A percentile compares a stretch with the other conserved stretches of the same genome.
Conservation (phyloP, 2,797 vertebrate genomes). For the Xyrichtys novacula region DNA sequence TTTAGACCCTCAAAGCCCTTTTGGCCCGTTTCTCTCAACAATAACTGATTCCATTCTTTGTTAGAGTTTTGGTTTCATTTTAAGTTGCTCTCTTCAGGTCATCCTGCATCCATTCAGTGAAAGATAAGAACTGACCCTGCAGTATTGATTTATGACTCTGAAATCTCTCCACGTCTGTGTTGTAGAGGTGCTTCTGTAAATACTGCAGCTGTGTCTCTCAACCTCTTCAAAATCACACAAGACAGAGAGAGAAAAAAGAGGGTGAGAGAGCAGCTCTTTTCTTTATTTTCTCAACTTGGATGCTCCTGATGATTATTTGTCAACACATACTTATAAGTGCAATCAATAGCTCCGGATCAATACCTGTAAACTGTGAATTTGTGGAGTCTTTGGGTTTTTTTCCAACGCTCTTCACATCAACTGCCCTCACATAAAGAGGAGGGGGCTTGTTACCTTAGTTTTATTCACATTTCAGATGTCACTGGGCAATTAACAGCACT, state of each 20-base stretch:
- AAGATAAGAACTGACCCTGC: conserved; percentile 1
- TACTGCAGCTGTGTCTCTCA: neutral
- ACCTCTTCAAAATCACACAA: neutral
- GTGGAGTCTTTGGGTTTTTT: conserved; percentile 3
- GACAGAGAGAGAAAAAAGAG: neutral
- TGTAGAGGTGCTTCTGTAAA: neutral
- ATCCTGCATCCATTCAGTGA: conserved; percentile 6
- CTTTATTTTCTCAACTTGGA: neutral
- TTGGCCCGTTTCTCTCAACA: neutral
- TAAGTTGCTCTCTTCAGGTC: neutral
- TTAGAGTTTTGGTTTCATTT: too few relatives aligned
- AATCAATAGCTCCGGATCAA: conserved; percentile 1
- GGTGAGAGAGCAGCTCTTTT: neutral
- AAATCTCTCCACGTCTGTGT: neutral
- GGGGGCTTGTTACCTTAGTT: neutral
- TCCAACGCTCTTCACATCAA: neutral
- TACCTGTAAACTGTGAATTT: neutral
- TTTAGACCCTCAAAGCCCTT: neutral
- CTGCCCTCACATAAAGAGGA: neutral
- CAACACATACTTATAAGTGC: conserved; percentile 9
- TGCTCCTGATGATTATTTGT: conserved; percentile 1
- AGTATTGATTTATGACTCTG: too few relatives aligned
- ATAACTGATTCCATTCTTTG: too few relatives aligned
- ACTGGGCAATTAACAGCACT: neutral
- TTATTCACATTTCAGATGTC: neutral